Percentiles rank a stretch among this genome's conserved stretches.
phyloP scores from a whole-genome alignment of 2,113 vertebrate genomes.

The Gasterosteus nipponicus region DNA sequence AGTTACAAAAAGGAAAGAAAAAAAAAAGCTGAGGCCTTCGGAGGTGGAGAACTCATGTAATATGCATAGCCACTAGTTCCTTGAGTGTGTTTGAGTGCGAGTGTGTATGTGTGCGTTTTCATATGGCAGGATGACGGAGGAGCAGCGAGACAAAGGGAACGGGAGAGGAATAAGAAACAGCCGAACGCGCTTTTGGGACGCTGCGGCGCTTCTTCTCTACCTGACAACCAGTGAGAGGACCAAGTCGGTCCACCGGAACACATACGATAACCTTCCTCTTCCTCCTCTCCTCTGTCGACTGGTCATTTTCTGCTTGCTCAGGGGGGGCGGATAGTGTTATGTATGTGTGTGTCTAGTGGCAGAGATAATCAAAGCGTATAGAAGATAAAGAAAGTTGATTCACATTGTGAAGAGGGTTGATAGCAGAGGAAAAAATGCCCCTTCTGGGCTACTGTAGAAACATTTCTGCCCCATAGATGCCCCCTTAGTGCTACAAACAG shows the following conservation, averaged over 20 bases:
- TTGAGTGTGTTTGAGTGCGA: conserved; percentile 30
- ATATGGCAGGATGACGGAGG: conserved; percentile 54
- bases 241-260: conserved; percentile 36
- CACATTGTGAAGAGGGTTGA: conserved; percentile 37
- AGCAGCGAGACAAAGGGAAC: conserved; percentile 42
- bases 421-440: background rate
- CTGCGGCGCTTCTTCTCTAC: conserved; percentile 7
- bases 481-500: background rate
- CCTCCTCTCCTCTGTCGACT: conserved; percentile 12
- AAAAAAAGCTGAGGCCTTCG: conserved; percentile 62
- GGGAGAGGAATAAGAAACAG: conserved; percentile 61
- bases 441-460: background rate
- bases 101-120: conserved; percentile 46
- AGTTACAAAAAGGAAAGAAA: conserved; percentile 61
- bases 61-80: conserved; percentile 68
- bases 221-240: conserved; percentile 36
- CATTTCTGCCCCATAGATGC: background rate
- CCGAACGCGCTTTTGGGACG: conserved; percentile 37
- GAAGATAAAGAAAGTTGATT: conserved; percentile 43
- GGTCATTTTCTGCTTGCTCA: conserved; percentile 31
- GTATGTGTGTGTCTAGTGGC: background rate
- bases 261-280: conserved; percentile 12
- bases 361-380: conserved; percentile 28
- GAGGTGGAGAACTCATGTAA: conserved; percentile 76
- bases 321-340: background rate